Evolutionary conservation across 2,113 vertebrate genomes (phyloP).

Genomic region (Neotragus pygmaeus): DNA sequence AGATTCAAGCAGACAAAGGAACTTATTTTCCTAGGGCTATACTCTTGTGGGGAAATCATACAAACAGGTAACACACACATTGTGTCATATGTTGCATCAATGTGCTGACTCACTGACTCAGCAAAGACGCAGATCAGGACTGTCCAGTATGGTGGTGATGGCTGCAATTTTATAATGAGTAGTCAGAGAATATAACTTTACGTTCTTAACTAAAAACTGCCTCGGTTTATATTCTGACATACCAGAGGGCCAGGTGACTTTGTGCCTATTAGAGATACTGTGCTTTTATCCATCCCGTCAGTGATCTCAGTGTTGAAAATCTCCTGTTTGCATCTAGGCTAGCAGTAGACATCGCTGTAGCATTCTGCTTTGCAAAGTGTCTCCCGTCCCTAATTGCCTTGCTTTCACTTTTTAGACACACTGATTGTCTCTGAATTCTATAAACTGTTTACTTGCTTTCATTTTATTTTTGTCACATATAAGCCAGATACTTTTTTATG

Average conservation of each 20-base stretch:
- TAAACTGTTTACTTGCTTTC: background rate
- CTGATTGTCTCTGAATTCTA: background rate
- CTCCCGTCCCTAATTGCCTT: background rate
- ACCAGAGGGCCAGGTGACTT: conserved; percentile 70
- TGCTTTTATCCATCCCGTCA: conserved; percentile 62
- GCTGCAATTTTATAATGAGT: background rate
- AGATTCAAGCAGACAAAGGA: background rate
- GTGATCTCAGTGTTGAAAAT: background rate
- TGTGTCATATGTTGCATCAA: background rate
- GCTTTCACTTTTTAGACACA: background rate
- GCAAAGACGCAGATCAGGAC: background rate
- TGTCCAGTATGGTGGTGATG: background rate
- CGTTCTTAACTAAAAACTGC: conserved; percentile 78
- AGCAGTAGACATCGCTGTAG: rapidly evolving
- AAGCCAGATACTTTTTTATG: background rate
- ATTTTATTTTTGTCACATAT: background rate
- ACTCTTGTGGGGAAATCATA: background rate
- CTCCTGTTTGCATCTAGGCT: background rate
- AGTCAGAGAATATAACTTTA: background rate
- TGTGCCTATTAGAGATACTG: conserved; percentile 66
- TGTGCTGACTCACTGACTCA: background rate
- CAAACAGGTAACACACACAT: background rate
- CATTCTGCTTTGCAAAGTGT: background rate
- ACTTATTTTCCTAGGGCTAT: background rate
- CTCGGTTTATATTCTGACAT: conserved; percentile 49